Percentiles rank a stretch among this genome's conserved stretches.
These are phyloP conservation scores for Mus minutoides DNA, from an alignment of 2,797 vertebrate genomes.

Conservation along the genomic window DNA sequence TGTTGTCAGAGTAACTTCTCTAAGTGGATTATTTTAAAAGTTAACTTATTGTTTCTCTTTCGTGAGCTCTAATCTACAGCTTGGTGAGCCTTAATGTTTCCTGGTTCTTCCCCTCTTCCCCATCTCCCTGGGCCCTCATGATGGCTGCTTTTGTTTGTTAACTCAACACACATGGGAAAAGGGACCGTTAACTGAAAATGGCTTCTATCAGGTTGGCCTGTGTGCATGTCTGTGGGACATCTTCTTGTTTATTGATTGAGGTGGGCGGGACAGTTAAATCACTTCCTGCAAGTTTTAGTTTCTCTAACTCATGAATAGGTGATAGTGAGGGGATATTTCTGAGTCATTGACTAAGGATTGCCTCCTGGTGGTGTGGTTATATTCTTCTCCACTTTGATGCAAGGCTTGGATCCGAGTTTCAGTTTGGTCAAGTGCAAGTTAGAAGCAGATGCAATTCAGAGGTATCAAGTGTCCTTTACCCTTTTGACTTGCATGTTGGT, in stretches of 20 bases:
- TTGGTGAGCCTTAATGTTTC: neutral
- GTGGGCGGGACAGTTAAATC: neutral
- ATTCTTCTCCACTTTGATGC: neutral
- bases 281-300: neutral
- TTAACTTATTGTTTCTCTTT: neutral
- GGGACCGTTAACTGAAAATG: neutral
- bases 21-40: slow-evolving; percentile 15
- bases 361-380: neutral
- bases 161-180: neutral
- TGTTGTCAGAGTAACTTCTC: neutral
- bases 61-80: neutral
- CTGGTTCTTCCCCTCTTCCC: neutral
- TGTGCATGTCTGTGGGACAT: neutral
- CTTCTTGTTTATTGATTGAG: neutral
- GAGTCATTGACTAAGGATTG: neutral
- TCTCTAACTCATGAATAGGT: neutral
- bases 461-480: neutral
- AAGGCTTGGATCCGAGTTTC: neutral
- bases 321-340: neutral
- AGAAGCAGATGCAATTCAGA: neutral
- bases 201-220: neutral
- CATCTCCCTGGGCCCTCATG: neutral
- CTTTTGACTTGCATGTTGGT: neutral
- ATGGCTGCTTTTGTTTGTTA: neutral
- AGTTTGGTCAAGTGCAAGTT: neutral